Evolutionary conservation across 2,797 vertebrate genomes (phyloP), one percentile per base, ranked within the genome.

Genomic region (Acestrorhynchus altus): DNA sequence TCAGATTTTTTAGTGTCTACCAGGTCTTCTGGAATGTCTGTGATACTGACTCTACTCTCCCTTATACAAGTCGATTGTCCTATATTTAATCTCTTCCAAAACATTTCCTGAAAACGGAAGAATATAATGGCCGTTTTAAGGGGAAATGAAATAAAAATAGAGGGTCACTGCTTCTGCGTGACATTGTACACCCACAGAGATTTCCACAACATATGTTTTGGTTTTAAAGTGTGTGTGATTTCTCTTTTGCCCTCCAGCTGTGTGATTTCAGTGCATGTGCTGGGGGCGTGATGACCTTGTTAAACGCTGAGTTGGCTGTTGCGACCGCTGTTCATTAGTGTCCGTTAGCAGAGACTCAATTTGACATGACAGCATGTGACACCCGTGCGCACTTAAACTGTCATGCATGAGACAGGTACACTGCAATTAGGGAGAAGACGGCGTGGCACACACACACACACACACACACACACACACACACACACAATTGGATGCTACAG

Each of bases 241-340:
- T 18, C 16, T 22, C 7, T 52, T 52, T 52, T 52, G 51, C 51
- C n/a, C 18, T 52, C 51, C 51, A 52, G 51, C 51, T 52, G 18
- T 52, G 51, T 4, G 51, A 20, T 20, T 52, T 52, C 8, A 8
- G 51, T 73, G 60, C 75, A 70, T 15, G 42, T 18, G 28, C 15
- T 57, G 46, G 39, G 80, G 85, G 79, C 78, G 20, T 81, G 76
- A 79, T 90, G 90, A 92, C 92, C 90, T 93, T 93, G 91, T 87
- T 87, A 84, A 85, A 81, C 87, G 89, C 87, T 88, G 90, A 92
- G 86, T 85, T 81, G 84, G 83, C 86, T 87, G 78, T 83, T 83
- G 85, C 80, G 82, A 83, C 56, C 79, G 86, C 81, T 78, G 85
- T 77, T 90, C 89, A 90, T 93, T 91, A 90, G 90, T 88, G 87